Evolutionary conservation across 2,797 vertebrate genomes (phyloP).

Genomic region (Sebastes trivittatus): DNA sequence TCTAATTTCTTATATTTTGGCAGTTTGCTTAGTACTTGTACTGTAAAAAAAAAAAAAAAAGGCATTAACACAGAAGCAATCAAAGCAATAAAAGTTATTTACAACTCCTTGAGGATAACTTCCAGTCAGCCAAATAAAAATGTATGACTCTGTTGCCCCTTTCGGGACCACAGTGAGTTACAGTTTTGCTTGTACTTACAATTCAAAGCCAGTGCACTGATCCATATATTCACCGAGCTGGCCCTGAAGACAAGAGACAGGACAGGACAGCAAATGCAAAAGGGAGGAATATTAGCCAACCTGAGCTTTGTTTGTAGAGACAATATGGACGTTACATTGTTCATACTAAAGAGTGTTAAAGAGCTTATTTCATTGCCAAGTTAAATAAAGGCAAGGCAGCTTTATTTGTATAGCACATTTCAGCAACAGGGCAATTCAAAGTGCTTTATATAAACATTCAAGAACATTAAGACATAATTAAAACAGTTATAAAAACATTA

Average conservation of each 20-base stretch:
- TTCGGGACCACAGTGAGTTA: not conserved
- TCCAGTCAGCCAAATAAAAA: not conserved
- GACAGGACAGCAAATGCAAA: not conserved
- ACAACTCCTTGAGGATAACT: not conserved
- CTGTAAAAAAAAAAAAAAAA: not conserved
- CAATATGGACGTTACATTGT: fast-evolving
- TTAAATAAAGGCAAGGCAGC: not conserved
- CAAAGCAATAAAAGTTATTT: not conserved
- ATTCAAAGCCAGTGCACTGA: conserved; percentile 92
- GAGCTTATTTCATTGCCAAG: not conserved
- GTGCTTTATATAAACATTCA: too few species aligned
- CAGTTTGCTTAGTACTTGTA: not conserved
- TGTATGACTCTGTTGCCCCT: not conserved
- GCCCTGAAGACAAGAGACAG: conserved; percentile 76
- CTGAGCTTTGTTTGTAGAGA: too few species aligned
- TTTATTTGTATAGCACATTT: too few species aligned
- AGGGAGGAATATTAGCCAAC: not conserved
- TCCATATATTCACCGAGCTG: conserved; percentile 93
- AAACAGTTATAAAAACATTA: too few species aligned
- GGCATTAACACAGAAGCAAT: not conserved
- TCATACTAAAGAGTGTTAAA: not conserved
- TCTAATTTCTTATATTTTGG: not conserved
- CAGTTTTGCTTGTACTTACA: conserved; percentile 85
- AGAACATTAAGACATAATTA: too few species aligned
- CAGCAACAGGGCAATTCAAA: too few species aligned